phyloP scores from a whole-genome alignment of 2,888 invertebrate genomes.

The Drosophila subquinaria region DNA sequence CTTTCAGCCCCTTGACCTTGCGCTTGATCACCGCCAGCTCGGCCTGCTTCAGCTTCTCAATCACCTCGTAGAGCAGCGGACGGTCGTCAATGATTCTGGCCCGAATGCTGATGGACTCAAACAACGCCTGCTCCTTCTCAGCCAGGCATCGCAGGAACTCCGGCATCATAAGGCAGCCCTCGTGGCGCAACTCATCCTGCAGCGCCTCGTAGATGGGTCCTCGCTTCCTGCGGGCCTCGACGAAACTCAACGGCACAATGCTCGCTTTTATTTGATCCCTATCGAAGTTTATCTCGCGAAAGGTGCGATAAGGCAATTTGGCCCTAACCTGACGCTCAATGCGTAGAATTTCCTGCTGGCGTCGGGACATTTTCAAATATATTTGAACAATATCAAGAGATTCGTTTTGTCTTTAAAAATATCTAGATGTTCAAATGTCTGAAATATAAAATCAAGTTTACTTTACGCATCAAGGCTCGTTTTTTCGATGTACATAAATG shows the following conservation, averaged over 20 bases:
- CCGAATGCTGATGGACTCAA: conserved; percentile 62
- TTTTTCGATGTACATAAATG: too few species aligned
- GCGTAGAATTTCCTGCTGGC: conserved; percentile 58
- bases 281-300: conserved; percentile 68
- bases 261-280: conserved; percentile 42
- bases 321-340: conserved; percentile 55
- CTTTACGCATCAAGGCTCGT: not conserved
- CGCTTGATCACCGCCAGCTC: conserved; percentile 64
- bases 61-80: conserved; percentile 64
- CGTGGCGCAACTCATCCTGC: conserved; percentile 74
- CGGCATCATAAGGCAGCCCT: conserved; percentile 72
- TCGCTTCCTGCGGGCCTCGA: conserved; percentile 66
- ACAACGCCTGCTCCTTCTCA: conserved; percentile 68
- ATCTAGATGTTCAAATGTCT: conserved; percentile 13
- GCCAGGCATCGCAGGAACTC: conserved; percentile 71
- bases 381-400: not conserved
- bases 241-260: conserved; percentile 53
- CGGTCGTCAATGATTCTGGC: conserved; percentile 61
- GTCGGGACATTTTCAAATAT: conserved; percentile 23
- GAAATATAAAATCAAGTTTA: not conserved
- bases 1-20: conserved; percentile 54
- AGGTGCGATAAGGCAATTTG: conserved; percentile 65
- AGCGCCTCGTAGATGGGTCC: conserved; percentile 72
- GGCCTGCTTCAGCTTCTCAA: conserved; percentile 74
- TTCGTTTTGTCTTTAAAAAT: too few species aligned